A percentile compares a stretch with the other conserved stretches of the same genome.
Conservation (phyloP, 2,113 vertebrate species). For the Tretioscincus oriximinensis region DNA sequence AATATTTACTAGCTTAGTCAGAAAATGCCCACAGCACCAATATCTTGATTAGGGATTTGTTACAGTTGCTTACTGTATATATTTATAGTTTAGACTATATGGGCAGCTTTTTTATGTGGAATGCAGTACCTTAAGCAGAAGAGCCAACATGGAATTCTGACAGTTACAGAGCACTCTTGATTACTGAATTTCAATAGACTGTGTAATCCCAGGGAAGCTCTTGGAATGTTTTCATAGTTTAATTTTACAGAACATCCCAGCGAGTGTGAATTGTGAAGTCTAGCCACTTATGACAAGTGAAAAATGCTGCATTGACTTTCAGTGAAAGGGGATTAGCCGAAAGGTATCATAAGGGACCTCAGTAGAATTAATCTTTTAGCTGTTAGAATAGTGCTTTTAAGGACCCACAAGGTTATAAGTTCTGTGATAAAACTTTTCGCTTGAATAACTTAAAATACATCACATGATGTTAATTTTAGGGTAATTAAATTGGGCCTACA, state of each 20-base stretch:
- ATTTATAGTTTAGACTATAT: not conserved
- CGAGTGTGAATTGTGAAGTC: slow-evolving; percentile 30
- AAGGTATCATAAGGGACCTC: slow-evolving; percentile 37
- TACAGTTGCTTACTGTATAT: not conserved
- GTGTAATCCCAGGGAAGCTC: slow-evolving; percentile 24
- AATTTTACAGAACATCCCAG: slow-evolving; percentile 42
- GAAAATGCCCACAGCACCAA: not conserved
- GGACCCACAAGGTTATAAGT: slow-evolving; percentile 18
- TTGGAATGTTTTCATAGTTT: slow-evolving; percentile 56
- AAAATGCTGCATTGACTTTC: slow-evolving; percentile 44
- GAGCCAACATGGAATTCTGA: not conserved
- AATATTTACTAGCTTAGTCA: slow-evolving; percentile 2
- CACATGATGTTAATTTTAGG: not conserved
- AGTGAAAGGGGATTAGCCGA: slow-evolving; percentile 28
- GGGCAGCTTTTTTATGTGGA: slow-evolving; percentile 25
- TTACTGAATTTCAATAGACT: slow-evolving; percentile 38
- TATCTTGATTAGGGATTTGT: not conserved
- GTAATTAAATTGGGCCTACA: not conserved
- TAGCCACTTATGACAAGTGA: slow-evolving; percentile 34
- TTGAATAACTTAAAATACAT: slow-evolving; percentile 27
- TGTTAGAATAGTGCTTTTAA: slow-evolving; percentile 41
- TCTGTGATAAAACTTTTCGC: slow-evolving; percentile 26
- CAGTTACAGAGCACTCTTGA: slow-evolving; percentile 26
- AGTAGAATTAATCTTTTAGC: slow-evolving; percentile 40
- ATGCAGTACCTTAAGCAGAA: slow-evolving; percentile 21